A percentile compares a stretch with the other conserved stretches of the same genome.
phyloP scores from a whole-genome alignment of 2,888 invertebrate genomes.

The Tiphia femorata region DNA sequence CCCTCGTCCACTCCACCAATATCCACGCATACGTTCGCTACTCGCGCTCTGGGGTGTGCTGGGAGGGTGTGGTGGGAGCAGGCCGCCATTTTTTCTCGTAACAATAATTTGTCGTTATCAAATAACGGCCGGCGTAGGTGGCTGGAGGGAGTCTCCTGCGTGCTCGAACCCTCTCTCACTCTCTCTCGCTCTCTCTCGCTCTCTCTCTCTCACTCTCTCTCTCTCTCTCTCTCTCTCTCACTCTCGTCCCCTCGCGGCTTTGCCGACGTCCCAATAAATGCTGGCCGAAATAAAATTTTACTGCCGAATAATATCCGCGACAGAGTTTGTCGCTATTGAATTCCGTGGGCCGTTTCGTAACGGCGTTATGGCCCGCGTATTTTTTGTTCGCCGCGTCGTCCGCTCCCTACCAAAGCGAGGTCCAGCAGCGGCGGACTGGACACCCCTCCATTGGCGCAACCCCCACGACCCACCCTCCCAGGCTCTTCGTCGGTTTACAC shows the following conservation, averaged over 20 bases:
- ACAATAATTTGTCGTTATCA: slow-evolving; percentile 69
- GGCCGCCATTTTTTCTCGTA: slow-evolving; percentile 64
- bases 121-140: slow-evolving; percentile 53
- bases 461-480: too few species aligned
- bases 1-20: slow-evolving; percentile 1
- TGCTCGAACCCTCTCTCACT: slow-evolving; percentile 12
- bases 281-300: slow-evolving; percentile 67
- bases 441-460: too few species aligned
- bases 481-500: too few species aligned
- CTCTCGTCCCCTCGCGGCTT: slow-evolving; percentile 32
- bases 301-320: slow-evolving; percentile 63
- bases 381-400: slow-evolving; percentile 7
- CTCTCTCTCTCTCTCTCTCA: slow-evolving; percentile 3
- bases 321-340: slow-evolving; percentile 66
- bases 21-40: not conserved
- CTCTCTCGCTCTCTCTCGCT: slow-evolving; percentile 2
- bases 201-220: not conserved
- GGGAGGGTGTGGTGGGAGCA: slow-evolving; percentile 11
- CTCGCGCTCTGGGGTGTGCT: not conserved
- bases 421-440: too few species aligned
- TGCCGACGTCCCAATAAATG: slow-evolving; percentile 61
- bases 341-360: slow-evolving; percentile 52
- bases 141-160: slow-evolving; percentile 5
- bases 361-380: slow-evolving; percentile 3
- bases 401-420: too few species aligned